Evolutionary conservation across 2,797 vertebrate genomes (phyloP).

Genomic region (Enteromius mattozi): DNA sequence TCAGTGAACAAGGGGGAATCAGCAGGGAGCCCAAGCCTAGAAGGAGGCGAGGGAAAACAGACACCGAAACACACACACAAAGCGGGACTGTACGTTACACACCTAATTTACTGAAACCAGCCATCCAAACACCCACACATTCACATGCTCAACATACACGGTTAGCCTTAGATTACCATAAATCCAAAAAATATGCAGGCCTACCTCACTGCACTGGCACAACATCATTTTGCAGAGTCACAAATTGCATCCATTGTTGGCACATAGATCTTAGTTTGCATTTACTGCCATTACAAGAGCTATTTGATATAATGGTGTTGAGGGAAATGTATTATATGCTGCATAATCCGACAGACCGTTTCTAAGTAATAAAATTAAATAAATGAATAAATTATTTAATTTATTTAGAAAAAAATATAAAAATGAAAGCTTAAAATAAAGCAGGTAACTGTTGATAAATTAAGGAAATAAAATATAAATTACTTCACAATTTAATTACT

Average conservation of each 20-base stretch:
- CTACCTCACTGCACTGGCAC: constrained; percentile 11
- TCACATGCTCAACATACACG: background rate
- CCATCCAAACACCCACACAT: constrained; percentile 15
- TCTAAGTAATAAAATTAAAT: background rate
- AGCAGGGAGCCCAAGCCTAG: constrained; percentile 25
- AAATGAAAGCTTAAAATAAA: background rate
- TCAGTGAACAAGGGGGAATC: constrained; percentile 44
- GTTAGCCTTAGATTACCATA: constrained; percentile 16
- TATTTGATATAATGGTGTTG: background rate
- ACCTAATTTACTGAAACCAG: constrained; percentile 31
- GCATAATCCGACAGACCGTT: background rate
- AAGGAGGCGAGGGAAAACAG: constrained; percentile 24
- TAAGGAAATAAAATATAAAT: background rate
- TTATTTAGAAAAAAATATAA: background rate
- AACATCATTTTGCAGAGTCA: background rate
- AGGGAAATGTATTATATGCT: background rate
- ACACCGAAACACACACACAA: constrained; percentile 15
- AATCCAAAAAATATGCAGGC: background rate
- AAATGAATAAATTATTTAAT: background rate
- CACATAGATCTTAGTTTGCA: background rate
- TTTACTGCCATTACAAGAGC: background rate
- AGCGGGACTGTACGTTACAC: background rate
- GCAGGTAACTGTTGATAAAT: background rate
- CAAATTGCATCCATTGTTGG: background rate
- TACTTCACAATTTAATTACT: background rate